Evolutionary conservation across 1,140 invertebrate species (phyloP).

Genomic region (Metaphire vulgaris): DNA sequence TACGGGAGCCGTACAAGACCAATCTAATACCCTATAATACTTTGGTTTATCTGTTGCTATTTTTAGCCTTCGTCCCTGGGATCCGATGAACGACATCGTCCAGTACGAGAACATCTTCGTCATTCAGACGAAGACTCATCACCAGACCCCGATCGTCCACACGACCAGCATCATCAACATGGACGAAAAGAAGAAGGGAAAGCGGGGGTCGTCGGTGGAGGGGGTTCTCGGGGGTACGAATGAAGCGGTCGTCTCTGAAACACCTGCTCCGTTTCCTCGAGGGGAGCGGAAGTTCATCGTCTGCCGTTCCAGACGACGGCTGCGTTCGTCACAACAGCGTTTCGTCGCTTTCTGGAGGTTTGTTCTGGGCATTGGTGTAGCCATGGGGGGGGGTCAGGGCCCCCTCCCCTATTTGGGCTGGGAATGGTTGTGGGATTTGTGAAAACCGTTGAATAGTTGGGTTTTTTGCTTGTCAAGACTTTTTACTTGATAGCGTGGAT

Average conservation of each 20-base stretch:
- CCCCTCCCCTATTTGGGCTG: neutral
- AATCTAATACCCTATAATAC: no score
- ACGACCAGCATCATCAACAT: conserved; percentile 45
- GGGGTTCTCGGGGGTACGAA: neutral
- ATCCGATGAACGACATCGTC: conserved; percentile 70
- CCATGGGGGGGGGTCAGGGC: neutral
- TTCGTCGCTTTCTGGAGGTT: neutral
- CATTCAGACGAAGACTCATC: conserved; percentile 66
- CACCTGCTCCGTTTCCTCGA: conserved; percentile 25
- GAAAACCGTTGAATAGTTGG: no score
- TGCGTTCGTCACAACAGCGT: neutral
- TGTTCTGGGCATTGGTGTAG: no score
- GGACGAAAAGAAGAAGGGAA: conserved; percentile 27
- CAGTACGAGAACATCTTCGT: conserved; percentile 71
- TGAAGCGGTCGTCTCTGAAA: conserved; percentile 31
- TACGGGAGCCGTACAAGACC: no score
- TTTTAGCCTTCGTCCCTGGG: conserved; percentile 64
- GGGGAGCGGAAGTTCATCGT: conserved; percentile 45
- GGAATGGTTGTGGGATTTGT: no score
- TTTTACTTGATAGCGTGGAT: no score
- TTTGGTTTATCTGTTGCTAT: no score
- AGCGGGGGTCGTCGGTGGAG: neutral
- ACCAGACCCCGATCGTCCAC: conserved; percentile 61
- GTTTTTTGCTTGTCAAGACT: no score
- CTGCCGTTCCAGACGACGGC: conserved; percentile 17